Conservation (phyloP, 2,113 vertebrate genomes). For the Hyaena hyaena region DNA sequence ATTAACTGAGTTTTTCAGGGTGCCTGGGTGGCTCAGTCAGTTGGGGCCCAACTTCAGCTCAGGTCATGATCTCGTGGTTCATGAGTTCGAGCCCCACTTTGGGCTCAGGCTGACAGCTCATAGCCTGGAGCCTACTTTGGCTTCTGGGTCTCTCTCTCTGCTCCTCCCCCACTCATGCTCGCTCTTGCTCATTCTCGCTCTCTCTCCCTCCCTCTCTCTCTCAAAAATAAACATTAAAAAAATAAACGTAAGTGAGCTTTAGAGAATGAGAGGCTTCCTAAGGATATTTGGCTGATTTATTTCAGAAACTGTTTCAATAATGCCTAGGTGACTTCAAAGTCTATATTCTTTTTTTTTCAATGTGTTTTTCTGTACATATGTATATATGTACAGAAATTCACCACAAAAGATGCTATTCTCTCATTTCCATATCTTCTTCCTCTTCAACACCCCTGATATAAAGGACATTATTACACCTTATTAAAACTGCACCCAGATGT, state of each 20-base stretch:
- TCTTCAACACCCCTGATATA: background rate
- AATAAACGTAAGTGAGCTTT: background rate
- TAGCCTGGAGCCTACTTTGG: too few relatives aligned
- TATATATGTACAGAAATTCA: background rate
- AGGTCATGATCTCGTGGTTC: too few relatives aligned
- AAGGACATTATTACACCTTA: slow-evolving; percentile 86
- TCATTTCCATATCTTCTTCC: background rate
- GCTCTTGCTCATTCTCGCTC: too few relatives aligned
- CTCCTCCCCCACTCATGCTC: too few relatives aligned
- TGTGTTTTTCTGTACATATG: background rate
- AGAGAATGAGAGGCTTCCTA: background rate
- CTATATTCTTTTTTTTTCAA: too few relatives aligned
- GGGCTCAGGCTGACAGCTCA: too few relatives aligned
- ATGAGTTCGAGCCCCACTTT: too few relatives aligned
- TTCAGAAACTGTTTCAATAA: background rate
- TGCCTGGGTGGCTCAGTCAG: too few relatives aligned
- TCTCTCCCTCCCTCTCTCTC: too few relatives aligned
- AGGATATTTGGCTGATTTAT: background rate
- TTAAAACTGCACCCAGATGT: slow-evolving; percentile 93
- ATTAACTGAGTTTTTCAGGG: background rate
- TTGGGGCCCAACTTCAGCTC: too few relatives aligned
- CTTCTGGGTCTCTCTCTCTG: too few relatives aligned
- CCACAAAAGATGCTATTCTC: background rate
- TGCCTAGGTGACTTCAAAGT: background rate
- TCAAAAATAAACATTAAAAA: too few relatives aligned